Base-by-base conservation (phyloP, 2,113 vertebrate genomes). In the Ictalurus punctatus region DNA sequence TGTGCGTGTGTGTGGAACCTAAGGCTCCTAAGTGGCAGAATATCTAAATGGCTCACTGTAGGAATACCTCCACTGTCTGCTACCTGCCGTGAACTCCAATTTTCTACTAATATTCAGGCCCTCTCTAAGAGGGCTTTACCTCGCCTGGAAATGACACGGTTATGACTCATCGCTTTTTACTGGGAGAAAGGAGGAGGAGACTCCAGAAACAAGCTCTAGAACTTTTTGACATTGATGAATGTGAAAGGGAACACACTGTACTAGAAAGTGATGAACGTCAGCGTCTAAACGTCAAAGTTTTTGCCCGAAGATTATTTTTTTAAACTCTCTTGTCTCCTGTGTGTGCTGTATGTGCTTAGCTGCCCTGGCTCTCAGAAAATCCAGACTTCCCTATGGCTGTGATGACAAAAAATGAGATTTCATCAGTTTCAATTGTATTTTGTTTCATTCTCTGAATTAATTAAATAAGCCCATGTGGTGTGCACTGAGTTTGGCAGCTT, bases 1-100 rank as follows among this genome's bases (percentile, higher is more conserved):
- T 80, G 74, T 71, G 80, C 69, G 61, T 23, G 13, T 23, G 23
- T 59, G 52, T 58, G 65, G 8, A 84, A 58, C 34, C 63, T 76
- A 25, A 87, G n/a, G 73, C 54, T 69, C 16, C 25, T 87, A 87
- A 78, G 87, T 91, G 83, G 80, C 76, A 88, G 65, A 82, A 48
- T 58, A 63, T 91, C 81, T 83, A 86, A 86, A 69, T 89, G 85
- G 48, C 80, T 79, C 85, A 84, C 85, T 73, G 87, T 69, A 88
- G 83, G 88, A 90, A 84, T 74, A 76, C 37, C n/a, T 83, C 81
- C 67, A 88, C 78, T 56, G 52, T 89, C 83, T 88, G 34, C 65
- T 83, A 27, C 67, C 88, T 87, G 85, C 86, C 58, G 74, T 84
- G 52, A 81, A 65, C 86, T 85, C 52, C 67, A 80, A 23, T 88